phyloP scores from a whole-genome alignment of 2,888 invertebrate genomes.

The Tetranychus truncatus region DNA sequence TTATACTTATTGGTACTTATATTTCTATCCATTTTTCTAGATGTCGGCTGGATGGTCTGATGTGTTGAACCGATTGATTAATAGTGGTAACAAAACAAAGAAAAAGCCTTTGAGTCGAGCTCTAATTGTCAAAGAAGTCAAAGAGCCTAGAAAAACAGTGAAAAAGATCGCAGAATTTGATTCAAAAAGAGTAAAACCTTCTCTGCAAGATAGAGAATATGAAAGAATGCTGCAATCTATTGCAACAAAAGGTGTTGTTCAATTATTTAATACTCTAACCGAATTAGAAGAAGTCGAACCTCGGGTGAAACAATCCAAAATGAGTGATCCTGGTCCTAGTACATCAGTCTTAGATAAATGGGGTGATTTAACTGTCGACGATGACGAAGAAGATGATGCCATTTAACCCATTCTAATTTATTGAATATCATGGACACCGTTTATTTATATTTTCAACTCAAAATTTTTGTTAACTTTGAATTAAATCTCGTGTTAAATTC shows the following conservation, averaged over 20 bases:
- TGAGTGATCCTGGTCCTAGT: background rate
- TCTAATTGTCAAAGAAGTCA: background rate
- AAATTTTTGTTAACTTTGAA: too few relatives aligned
- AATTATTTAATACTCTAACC: conserved; percentile 73
- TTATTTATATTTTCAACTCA: too few relatives aligned
- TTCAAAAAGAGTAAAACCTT: background rate
- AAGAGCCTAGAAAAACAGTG: background rate
- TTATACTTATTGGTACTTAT: too few relatives aligned
- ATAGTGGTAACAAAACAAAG: background rate
- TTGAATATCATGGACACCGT: too few relatives aligned
- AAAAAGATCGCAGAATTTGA: background rate
- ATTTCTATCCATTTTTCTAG: background rate
- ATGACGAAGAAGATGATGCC: conserved; percentile 12
- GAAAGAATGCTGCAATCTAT: conserved; percentile 16
- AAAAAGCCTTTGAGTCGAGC: background rate
- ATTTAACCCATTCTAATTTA: background rate
- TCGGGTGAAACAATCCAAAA: background rate
- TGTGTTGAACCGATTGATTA: background rate
- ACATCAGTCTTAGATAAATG: background rate
- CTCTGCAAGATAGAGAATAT: conserved; percentile 8
- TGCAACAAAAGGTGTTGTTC: conserved; percentile 53
- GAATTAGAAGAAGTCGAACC: conserved; percentile 45
- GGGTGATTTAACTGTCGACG: background rate
- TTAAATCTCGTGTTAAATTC: too few relatives aligned
- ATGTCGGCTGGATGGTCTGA: background rate